phyloP scores from a whole-genome alignment of 2,113 vertebrate species.

The Sapayoa aenigma region DNA sequence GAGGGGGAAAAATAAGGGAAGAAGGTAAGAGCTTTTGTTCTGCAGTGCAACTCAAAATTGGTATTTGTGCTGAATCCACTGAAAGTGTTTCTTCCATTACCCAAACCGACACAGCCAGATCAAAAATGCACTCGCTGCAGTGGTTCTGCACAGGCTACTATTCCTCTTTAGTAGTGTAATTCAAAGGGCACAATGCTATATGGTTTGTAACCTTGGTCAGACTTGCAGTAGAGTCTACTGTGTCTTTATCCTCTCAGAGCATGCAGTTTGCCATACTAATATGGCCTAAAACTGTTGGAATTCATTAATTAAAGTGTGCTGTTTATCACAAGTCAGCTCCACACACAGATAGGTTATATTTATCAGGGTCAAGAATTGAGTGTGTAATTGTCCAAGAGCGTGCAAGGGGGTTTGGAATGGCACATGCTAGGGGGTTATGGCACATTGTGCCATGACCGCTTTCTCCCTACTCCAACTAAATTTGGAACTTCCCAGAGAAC shows the following conservation, averaged over 20 bases:
- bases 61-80: neutral
- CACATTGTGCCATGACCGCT: neutral
- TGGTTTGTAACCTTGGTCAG: neutral
- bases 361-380: neutral
- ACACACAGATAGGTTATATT: neutral
- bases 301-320: neutral
- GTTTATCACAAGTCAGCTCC: neutral
- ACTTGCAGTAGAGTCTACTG: neutral
- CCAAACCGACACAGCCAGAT: neutral
- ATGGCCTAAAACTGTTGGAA: neutral
- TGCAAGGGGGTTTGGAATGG: neutral
- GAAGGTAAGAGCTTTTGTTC: neutral
- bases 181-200: neutral
- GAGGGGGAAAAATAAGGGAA: accelerated
- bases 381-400: accelerated
- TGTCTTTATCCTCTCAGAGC: neutral
- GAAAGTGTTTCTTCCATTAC: neutral
- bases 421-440: neutral
- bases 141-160: neutral
- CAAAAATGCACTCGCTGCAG: neutral
- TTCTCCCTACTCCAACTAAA: neutral
- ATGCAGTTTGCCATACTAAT: neutral
- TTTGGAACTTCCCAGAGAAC: neutral
- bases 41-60: neutral
- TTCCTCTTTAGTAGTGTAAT: neutral